These are phyloP conservation scores for Metaphire vulgaris DNA, from an alignment of 1,140 invertebrate species.

Conservation along the genomic window DNA sequence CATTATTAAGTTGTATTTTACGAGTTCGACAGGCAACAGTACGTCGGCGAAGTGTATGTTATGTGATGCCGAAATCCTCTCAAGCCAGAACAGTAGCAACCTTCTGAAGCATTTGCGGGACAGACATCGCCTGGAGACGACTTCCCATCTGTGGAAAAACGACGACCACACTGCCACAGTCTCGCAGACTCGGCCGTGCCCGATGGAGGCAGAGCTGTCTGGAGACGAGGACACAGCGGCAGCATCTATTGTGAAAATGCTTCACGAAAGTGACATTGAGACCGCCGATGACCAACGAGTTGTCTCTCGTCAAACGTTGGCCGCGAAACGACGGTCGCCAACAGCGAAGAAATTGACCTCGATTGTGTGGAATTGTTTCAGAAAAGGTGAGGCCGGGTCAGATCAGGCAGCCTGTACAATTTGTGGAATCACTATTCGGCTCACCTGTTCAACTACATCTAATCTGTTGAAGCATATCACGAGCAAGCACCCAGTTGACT, in stretches of 20 bases:
- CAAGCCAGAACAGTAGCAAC: not conserved
- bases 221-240: not conserved
- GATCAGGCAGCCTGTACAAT: not conserved
- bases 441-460: not conserved
- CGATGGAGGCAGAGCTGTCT: not conserved
- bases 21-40: not conserved
- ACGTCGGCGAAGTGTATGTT: not conserved
- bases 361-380: not conserved
- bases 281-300: not conserved
- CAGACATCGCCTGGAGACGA: not conserved
- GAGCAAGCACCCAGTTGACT: not conserved
- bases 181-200: not conserved
- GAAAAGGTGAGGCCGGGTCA: not conserved
- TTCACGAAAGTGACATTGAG: not conserved
- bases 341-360: not conserved
- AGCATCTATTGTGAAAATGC: not conserved
- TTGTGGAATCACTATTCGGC: not conserved
- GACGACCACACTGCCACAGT: not conserved
- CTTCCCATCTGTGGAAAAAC: not conserved
- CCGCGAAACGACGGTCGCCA: not conserved
- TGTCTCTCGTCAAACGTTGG: too few relatives aligned
- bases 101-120: not conserved
- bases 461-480: not conserved
- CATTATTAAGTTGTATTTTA: not conserved
- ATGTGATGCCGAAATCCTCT: not conserved